Conservation (phyloP, 2,888 invertebrate species). For the Drosophila nr. medialis region DNA sequence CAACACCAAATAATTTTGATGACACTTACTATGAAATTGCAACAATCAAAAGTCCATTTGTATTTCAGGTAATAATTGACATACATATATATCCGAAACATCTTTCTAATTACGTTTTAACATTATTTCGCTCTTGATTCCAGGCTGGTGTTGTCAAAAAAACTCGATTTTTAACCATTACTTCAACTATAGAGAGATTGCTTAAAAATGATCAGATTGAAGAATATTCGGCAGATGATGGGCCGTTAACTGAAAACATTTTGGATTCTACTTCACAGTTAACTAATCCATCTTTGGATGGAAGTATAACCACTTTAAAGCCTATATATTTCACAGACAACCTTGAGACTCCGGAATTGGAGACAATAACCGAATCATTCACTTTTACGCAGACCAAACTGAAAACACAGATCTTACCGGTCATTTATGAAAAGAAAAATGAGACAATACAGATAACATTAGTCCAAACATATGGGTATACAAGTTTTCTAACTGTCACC, state of each 20-base stretch:
- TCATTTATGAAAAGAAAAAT: slow-evolving; percentile 90
- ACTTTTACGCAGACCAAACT: slow-evolving; percentile 95
- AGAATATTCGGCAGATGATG: slow-evolving; percentile 88
- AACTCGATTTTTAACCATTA: slow-evolving; percentile 94
- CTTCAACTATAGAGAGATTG: slow-evolving; percentile 93
- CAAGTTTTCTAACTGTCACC: slow-evolving; percentile 94
- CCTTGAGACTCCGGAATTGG: slow-evolving; percentile 93
- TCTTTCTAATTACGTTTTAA: not conserved
- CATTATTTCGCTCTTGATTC: slow-evolving; percentile 25
- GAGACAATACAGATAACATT: slow-evolving; percentile 91
- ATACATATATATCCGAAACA: not conserved
- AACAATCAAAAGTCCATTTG: slow-evolving; percentile 94
- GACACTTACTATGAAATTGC: slow-evolving; percentile 95
- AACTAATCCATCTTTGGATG: slow-evolving; percentile 89
- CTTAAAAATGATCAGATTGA: slow-evolving; percentile 87
- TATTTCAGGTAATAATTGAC: slow-evolving; percentile 90
- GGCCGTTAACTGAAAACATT: slow-evolving; percentile 95
- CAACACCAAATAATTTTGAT: slow-evolving; percentile 93
- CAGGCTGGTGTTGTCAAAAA: slow-evolving; percentile 94
- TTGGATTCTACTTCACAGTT: slow-evolving; percentile 90
- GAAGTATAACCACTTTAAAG: slow-evolving; percentile 93
- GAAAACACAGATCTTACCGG: slow-evolving; percentile 95
- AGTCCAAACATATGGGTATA: slow-evolving; percentile 95
- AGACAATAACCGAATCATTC: slow-evolving; percentile 95
- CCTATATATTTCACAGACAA: slow-evolving; percentile 91